Percentiles rank a stretch among this genome's conserved stretches.
Evolutionary conservation across 2,888 invertebrate species (phyloP).

Genomic region (Bedellia somnulentella): DNA sequence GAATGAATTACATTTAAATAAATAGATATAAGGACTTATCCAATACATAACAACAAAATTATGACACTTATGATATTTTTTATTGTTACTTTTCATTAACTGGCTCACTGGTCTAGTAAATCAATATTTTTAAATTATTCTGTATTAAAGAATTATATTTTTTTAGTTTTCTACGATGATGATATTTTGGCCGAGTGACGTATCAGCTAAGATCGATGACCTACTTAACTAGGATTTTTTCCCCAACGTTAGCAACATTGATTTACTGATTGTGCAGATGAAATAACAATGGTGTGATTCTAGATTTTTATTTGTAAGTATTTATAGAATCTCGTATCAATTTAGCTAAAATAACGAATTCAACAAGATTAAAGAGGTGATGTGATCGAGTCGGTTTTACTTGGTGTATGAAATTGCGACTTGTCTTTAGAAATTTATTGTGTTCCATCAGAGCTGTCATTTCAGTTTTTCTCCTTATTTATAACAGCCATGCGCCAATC

Average conservation of each 20-base stretch:
- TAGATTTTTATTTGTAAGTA: constrained; percentile 63
- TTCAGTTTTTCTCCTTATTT: constrained; percentile 51
- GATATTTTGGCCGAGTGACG: too few relatives aligned
- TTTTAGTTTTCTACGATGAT: too few relatives aligned
- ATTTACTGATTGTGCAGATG: constrained; percentile 50
- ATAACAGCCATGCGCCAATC: constrained; percentile 56
- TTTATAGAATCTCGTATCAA: constrained; percentile 54
- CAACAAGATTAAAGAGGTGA: constrained; percentile 26
- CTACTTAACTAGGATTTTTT: constrained; percentile 19
- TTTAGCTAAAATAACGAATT: constrained; percentile 34
- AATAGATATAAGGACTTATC: too few relatives aligned
- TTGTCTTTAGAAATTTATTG: constrained; percentile 21
- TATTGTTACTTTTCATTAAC: too few relatives aligned
- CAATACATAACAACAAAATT: too few relatives aligned
- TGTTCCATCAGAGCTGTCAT: constrained; percentile 48
- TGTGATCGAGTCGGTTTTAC: constrained; percentile 22
- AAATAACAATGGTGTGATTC: constrained; percentile 63
- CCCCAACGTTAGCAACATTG: constrained; percentile 37
- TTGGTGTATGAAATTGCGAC: constrained; percentile 27
- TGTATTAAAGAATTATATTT: too few relatives aligned
- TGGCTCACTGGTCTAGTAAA: too few relatives aligned
- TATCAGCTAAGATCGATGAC: constrained; percentile 18
- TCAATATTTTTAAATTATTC: too few relatives aligned
- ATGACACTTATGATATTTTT: too few relatives aligned
- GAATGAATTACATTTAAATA: too few relatives aligned